Conservation (phyloP, 2,797 vertebrate species). For the Sebastolobus altivelis region DNA sequence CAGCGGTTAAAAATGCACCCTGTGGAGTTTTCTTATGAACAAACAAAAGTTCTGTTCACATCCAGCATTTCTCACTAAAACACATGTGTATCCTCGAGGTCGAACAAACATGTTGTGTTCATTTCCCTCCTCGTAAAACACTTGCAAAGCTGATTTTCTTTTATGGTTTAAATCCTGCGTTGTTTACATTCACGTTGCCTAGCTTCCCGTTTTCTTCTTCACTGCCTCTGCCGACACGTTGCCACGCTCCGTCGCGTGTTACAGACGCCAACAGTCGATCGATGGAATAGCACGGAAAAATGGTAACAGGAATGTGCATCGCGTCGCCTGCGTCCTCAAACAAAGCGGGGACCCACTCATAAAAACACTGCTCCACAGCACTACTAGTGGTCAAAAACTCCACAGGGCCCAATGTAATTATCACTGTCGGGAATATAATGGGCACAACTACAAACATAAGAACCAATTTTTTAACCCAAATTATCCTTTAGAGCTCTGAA, state of each 20-base stretch:
- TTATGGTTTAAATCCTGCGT: too few relatives aligned
- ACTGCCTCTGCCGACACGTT: neutral
- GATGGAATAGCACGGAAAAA: neutral
- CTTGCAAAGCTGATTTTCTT: neutral
- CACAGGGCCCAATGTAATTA: neutral
- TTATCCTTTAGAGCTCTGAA: neutral
- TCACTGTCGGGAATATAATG: neutral
- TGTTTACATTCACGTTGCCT: neutral
- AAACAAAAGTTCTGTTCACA: neutral
- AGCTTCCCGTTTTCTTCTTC: neutral
- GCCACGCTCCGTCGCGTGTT: neutral
- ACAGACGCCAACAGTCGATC: neutral
- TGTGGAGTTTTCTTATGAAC: neutral
- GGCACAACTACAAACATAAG: neutral
- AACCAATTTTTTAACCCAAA: neutral
- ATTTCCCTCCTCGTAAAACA: neutral
- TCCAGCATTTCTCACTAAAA: neutral
- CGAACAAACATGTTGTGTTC: neutral
- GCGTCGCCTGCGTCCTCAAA: neutral
- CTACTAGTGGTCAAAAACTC: neutral
- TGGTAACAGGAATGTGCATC: neutral
- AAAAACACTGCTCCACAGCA: neutral
- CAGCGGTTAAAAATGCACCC: neutral
- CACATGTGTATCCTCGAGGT: neutral
- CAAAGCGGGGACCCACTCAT: neutral